phyloP scores from a whole-genome alignment of 2,797 vertebrate species.

The Alcedo atthis region DNA sequence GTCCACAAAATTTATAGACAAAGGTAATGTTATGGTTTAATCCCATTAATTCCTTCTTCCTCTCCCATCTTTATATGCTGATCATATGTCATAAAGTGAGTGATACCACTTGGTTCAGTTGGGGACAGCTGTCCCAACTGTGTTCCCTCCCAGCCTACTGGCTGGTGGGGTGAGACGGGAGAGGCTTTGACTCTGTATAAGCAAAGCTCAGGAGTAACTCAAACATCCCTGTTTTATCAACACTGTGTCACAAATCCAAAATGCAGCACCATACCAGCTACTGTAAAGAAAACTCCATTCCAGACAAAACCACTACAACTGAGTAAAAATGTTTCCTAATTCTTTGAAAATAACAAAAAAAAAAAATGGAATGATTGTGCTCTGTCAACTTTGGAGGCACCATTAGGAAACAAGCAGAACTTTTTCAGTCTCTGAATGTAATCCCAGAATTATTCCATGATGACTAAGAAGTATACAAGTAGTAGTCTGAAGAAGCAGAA shows the following conservation, averaged over 20 bases:
- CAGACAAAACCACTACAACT: background rate
- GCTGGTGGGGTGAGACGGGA: background rate
- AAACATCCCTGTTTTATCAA: background rate
- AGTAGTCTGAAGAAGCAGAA: background rate
- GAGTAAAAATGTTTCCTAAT: background rate
- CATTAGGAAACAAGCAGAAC: background rate
- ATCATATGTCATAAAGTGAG: no score
- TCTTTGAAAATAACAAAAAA: background rate
- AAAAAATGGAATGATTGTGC: background rate
- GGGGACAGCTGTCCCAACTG: background rate
- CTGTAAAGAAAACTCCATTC: background rate
- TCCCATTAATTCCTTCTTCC: background rate
- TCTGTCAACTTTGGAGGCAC: background rate
- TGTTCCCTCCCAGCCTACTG: background rate
- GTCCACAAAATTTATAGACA: background rate
- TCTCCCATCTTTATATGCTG: background rate
- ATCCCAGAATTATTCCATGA: background rate
- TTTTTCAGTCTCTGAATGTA: background rate
- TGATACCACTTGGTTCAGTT: background rate
- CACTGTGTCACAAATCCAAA: background rate
- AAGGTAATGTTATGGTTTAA: background rate
- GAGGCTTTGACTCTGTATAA: background rate
- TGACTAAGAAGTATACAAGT: background rate
- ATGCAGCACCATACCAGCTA: fast-evolving
- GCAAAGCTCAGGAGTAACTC: background rate